These are phyloP conservation scores for Oscheius sp. DNA, from an alignment of 2,888 invertebrate species.

Conservation along the genomic window DNA sequence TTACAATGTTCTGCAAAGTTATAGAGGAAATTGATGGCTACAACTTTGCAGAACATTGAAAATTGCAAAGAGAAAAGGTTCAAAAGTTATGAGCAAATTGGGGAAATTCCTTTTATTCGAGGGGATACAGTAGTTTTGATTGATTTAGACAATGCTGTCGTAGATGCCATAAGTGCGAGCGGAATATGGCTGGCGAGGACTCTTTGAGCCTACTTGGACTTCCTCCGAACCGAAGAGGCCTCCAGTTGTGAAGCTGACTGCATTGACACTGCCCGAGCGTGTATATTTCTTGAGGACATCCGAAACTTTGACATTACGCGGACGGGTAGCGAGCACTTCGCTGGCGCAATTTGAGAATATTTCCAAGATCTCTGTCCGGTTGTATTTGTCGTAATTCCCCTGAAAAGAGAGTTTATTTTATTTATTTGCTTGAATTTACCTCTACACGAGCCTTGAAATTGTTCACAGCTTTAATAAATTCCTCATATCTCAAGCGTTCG, in stretches of 20 bases:
- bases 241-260: slow-evolving; percentile 5
- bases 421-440: not conserved
- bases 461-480: not conserved
- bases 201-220: slow-evolving; percentile 9
- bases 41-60: no score
- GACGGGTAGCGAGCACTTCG: slow-evolving; percentile 6
- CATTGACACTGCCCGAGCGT: not conserved
- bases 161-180: slow-evolving; percentile 1
- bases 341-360: not conserved
- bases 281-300: slow-evolving; percentile 17
- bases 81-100: no score
- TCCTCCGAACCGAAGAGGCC: not conserved
- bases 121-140: not conserved
- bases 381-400: no score
- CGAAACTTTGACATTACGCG: not conserved
- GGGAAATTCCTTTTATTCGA: no score
- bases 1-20: no score
- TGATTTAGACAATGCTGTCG: slow-evolving; percentile 3
- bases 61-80: no score
- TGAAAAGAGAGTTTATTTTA: not conserved
- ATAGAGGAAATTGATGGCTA: no score
- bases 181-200: not conserved
- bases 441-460: not conserved
- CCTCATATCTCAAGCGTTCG: slow-evolving; percentile 19
- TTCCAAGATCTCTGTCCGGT: slow-evolving; percentile 12